phyloP scores from a whole-genome alignment of 2,113 vertebrate species.

The Istiophorus platypterus region DNA sequence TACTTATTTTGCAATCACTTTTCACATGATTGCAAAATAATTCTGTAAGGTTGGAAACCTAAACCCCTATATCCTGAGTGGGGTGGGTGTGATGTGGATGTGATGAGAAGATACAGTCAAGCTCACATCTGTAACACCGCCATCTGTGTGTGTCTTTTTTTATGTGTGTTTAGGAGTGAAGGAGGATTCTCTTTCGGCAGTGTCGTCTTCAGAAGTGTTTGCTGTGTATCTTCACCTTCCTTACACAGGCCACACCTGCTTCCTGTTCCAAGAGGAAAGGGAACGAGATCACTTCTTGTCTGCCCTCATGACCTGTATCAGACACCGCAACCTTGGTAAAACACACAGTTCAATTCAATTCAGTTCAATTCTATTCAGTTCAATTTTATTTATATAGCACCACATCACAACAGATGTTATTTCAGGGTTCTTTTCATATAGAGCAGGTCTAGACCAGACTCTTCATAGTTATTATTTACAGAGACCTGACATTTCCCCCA shows the following conservation, averaged over 20 bases:
- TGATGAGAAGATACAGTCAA: not conserved
- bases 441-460: too few relatives aligned
- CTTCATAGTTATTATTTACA: too few relatives aligned
- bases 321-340: conserved; percentile 89
- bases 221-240: conserved; percentile 90
- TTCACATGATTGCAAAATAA: too few relatives aligned
- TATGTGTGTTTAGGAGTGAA: conserved; percentile 74
- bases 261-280: conserved; percentile 84
- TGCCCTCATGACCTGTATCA: conserved; percentile 86
- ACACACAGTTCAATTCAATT: too few relatives aligned
- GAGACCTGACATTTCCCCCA: too few relatives aligned
- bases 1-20: too few relatives aligned
- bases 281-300: conserved; percentile 84
- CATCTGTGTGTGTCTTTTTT: conserved; percentile 13
- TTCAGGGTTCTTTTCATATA: too few relatives aligned
- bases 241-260: conserved; percentile 86
- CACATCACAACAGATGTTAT: too few relatives aligned
- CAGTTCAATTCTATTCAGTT: too few relatives aligned
- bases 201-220: conserved; percentile 83
- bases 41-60: too few relatives aligned
- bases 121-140: not conserved
- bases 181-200: conserved; percentile 84
- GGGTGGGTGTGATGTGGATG: too few relatives aligned
- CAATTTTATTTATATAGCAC: too few relatives aligned
- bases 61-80: not conserved